These are phyloP conservation scores for Ophion ventricosus DNA, from an alignment of 2,888 invertebrate species.

Conservation along the genomic window DNA sequence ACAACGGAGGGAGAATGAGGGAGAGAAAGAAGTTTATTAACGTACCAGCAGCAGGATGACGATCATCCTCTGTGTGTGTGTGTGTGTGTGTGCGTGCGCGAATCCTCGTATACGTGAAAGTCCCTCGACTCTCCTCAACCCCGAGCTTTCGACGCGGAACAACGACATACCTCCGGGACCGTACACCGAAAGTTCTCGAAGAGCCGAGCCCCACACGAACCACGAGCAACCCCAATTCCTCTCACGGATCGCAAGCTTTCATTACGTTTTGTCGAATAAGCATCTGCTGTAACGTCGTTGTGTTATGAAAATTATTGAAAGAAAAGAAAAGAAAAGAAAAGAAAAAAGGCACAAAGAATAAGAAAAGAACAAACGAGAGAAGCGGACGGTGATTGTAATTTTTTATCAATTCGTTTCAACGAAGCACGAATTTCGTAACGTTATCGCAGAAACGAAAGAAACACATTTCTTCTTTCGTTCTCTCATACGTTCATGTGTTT, in stretches of 20 bases:
- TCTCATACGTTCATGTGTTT: too few relatives aligned
- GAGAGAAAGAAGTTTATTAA: constrained; percentile 5
- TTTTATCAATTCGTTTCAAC: constrained; percentile 58
- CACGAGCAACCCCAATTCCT: too few relatives aligned
- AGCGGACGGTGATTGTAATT: constrained; percentile 27
- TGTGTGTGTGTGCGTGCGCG: background rate
- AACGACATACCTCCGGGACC: background rate
- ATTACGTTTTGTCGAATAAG: background rate
- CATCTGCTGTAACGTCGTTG: constrained; percentile 31
- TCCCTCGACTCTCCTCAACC: background rate
- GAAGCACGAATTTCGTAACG: constrained; percentile 71
- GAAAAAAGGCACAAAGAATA: background rate
- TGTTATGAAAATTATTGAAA: constrained; percentile 7
- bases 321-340: constrained; percentile 8
- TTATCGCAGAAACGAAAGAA: constrained; percentile 65
- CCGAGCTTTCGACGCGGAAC: background rate
- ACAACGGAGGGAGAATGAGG: background rate
- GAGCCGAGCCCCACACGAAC: background rate
- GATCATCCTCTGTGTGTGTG: too few relatives aligned
- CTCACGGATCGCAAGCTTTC: too few relatives aligned
- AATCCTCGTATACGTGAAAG: background rate
- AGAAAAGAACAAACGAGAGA: background rate
- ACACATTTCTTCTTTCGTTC: constrained; percentile 73
- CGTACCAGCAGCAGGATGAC: constrained; percentile 4
- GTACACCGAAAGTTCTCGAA: background rate